Evolutionary conservation across 2,797 vertebrate species (phyloP).

Genomic region (Odontamblyopus lacepedii): DNA sequence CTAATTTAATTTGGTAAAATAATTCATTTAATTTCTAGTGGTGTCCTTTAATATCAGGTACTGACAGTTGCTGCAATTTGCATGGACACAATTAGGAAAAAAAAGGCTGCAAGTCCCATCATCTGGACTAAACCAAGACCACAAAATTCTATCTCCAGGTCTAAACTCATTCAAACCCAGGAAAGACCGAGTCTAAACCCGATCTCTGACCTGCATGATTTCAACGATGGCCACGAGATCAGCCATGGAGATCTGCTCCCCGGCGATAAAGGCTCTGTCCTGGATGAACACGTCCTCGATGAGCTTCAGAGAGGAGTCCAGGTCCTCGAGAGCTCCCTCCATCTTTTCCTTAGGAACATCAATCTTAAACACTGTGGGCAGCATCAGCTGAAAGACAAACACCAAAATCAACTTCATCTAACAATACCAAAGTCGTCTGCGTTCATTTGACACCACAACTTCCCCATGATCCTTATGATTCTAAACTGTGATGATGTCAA

Average conservation of each 20-base stretch:
- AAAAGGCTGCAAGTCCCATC: too few relatives aligned
- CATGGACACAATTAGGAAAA: too few relatives aligned
- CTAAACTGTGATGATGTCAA: too few relatives aligned
- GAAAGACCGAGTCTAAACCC: too few relatives aligned
- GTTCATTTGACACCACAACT: not conserved
- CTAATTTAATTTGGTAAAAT: too few relatives aligned
- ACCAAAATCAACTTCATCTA: not conserved
- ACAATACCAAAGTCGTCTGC: too few relatives aligned
- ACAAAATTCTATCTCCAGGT: not conserved
- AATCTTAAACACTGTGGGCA: constrained; percentile 34
- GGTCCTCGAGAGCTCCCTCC: constrained; percentile 66
- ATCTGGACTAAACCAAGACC: not conserved
- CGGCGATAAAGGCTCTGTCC: constrained; percentile 79
- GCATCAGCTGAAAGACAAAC: constrained; percentile 17
- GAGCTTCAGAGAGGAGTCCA: constrained; percentile 64
- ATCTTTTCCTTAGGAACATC: constrained; percentile 68
- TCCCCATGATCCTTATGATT: not conserved
- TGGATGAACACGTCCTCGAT: constrained; percentile 83
- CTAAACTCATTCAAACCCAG: not conserved
- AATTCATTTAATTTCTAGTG: too few relatives aligned
- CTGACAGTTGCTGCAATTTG: too few relatives aligned
- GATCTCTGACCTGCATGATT: constrained; percentile 81
- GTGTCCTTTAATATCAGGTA: too few relatives aligned
- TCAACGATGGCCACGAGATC: constrained; percentile 85
- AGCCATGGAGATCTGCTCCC: constrained; percentile 80